Evolutionary conservation across 2,113 vertebrate genomes (phyloP).

Genomic region (Mus spicilegus): DNA sequence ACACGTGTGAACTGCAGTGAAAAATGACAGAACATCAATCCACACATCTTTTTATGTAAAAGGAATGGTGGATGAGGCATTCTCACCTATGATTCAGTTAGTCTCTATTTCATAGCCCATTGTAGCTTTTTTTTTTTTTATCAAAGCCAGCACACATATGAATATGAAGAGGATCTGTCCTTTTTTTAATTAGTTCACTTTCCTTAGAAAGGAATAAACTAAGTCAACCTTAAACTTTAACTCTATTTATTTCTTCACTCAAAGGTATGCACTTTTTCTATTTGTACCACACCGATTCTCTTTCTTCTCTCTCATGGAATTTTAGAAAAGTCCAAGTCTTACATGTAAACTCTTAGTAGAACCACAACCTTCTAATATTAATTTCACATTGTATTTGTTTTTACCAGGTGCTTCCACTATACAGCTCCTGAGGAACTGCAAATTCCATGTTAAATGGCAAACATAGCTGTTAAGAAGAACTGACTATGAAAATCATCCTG

Average conservation of each 20-base stretch:
- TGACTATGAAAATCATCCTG: background rate
- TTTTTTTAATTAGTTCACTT: background rate
- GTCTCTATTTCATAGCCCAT: background rate
- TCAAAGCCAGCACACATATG: background rate
- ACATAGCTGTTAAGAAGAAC: background rate
- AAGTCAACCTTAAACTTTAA: background rate
- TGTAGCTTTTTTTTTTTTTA: background rate
- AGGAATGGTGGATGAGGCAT: background rate
- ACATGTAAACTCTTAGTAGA: background rate
- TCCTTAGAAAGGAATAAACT: background rate
- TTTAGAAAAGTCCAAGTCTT: background rate
- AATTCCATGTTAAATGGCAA: background rate
- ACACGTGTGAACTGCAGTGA: background rate
- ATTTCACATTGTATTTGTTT: background rate
- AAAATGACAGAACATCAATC: slow-evolving; percentile 27
- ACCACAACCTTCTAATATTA: background rate
- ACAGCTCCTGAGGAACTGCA: background rate
- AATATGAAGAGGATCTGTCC: background rate
- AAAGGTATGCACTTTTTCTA: background rate
- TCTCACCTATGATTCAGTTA: background rate
- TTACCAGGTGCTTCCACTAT: background rate
- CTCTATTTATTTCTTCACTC: background rate
- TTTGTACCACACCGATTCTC: background rate
- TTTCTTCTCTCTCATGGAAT: background rate
- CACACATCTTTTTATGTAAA: background rate